Evolutionary conservation across 2,113 vertebrate species (phyloP), one percentile per base, ranked within the genome.

Genomic region (Cyanoramphus novaezelandiae): DNA sequence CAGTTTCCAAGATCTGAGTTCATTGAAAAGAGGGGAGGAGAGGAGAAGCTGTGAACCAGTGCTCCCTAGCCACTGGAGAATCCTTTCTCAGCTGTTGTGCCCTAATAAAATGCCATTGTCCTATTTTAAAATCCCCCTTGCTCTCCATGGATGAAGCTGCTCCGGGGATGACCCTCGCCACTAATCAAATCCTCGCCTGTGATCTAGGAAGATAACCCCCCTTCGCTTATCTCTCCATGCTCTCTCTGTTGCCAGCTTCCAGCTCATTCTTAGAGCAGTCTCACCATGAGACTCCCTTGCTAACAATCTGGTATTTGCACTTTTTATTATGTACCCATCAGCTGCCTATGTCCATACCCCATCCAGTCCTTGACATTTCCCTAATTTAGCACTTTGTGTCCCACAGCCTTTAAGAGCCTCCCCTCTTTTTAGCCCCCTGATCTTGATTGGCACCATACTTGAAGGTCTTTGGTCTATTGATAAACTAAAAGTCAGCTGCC

Each of bases 61-160:
- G 62, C 47, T 95, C 44, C 21, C 63, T 76, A 28, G 68, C 43
- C 90, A 39, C 71, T 90, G 59, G 71, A 88, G 87, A 90, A 88
- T 79, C 39, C 44, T 72, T 90, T 72, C 53, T 91, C 78, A 94
- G 71, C 86, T 95, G 70, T 87, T 86, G 41, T 77, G 72, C 88
- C 6, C 5, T 75, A 64, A 39, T 86, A 43, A 94, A 90, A 94
- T 82, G 68, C 60, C 4, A 3, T 64, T 46, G n/a, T 71, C 72
- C 89, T 89, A 35, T 86, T 93, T 93, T 86, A 85, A 91, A 95
- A 87, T 79, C 16, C 21, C 17, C 14, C 17, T 8, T 64, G 60
- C 43, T 86, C 55, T 77, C 74, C 31, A 7, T 47, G 46, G 77
- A 31, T 92, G 62, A 91, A 82, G 35, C 55, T 90, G 67, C 85